phyloP scores from a whole-genome alignment of 2,797 vertebrate genomes.

The Rhinatrema bivittatum region DNA sequence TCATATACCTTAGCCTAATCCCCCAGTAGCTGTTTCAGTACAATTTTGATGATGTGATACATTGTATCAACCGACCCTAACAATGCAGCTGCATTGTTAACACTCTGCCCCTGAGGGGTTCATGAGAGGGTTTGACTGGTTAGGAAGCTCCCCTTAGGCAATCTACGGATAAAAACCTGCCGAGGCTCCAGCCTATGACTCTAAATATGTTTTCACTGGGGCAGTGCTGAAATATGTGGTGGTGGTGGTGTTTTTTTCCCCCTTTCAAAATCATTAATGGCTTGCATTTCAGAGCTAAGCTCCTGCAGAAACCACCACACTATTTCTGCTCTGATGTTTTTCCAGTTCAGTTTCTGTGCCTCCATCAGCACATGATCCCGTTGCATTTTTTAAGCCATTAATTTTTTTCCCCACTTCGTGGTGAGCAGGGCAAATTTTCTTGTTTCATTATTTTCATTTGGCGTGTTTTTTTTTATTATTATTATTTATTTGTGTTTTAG shows the following conservation, averaged over 20 bases:
- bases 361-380: no score
- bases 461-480: no score
- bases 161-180: constrained; percentile 28
- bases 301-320: constrained; percentile 36
- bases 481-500: no score
- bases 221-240: constrained; percentile 37
- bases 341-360: no score
- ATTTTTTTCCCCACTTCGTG: no score
- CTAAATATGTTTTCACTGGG: constrained; percentile 1
- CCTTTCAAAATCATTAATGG: constrained; percentile 49
- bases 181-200: constrained; percentile 2
- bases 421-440: no score
- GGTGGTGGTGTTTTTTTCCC: no score
- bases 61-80: constrained; percentile 15
- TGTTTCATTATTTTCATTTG: no score
- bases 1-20: constrained; percentile 34
- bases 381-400: no score
- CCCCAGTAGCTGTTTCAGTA: constrained; percentile 15
- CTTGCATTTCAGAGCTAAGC: constrained; percentile 30
- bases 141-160: constrained; percentile 19
- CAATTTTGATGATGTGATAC: constrained; percentile 31
- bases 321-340: no score
- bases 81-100: constrained; percentile 20
- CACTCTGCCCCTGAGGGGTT: constrained; percentile 27
- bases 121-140: constrained; percentile 6